phyloP scores from a whole-genome alignment of 2,797 vertebrate genomes.

The Myotis vivesi region DNA sequence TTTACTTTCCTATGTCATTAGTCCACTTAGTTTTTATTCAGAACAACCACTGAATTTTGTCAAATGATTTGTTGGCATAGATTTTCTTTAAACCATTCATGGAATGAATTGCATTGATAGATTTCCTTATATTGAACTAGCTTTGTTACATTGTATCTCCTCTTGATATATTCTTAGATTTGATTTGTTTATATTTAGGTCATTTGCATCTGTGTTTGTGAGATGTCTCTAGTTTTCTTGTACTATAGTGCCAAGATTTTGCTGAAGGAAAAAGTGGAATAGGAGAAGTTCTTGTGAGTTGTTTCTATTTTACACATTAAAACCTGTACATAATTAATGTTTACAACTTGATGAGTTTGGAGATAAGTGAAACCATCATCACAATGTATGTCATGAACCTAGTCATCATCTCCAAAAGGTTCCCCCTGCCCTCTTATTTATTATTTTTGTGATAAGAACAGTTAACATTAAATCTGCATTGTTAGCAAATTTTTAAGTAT shows the following conservation, averaged over 20 bases:
- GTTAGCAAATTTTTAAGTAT: background rate
- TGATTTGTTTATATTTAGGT: background rate
- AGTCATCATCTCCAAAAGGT: background rate
- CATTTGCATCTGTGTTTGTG: background rate
- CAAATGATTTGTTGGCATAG: background rate
- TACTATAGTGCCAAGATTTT: background rate
- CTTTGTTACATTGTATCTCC: background rate
- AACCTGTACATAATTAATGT: background rate
- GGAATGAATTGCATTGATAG: background rate
- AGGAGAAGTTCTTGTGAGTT: background rate
- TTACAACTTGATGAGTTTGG: background rate
- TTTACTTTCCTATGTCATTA: background rate
- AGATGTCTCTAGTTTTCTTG: background rate
- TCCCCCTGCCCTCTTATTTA: background rate
- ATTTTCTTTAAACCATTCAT: conserved; percentile 8
- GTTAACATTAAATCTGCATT: background rate
- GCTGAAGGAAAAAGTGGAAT: background rate
- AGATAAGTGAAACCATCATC: background rate
- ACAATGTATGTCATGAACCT: background rate
- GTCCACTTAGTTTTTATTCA: background rate
- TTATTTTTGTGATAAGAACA: background rate
- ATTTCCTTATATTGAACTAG: background rate
- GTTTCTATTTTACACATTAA: background rate
- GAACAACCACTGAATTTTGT: background rate
- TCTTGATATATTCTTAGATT: background rate